These are phyloP conservation scores for Microvelia longipes DNA, from an alignment of 1,140 invertebrate genomes.

Conservation along the genomic window DNA sequence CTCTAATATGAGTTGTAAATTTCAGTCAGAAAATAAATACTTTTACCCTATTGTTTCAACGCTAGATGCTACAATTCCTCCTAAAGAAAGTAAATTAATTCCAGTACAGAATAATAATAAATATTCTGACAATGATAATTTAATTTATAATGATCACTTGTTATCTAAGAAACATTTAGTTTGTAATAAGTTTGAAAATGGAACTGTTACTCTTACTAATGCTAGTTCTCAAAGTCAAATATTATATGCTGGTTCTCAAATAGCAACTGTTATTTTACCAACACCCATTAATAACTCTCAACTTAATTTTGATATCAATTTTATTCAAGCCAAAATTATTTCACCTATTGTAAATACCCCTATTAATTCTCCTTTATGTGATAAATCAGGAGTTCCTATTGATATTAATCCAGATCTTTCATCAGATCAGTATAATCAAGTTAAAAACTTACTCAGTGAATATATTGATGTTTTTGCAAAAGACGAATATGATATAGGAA, in stretches of 20 bases:
- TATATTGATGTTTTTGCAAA: background rate
- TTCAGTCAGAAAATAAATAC: background rate
- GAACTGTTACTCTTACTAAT: background rate
- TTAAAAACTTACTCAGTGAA: background rate
- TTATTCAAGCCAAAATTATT: background rate
- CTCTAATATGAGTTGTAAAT: background rate
- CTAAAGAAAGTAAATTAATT: background rate
- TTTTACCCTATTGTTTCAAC: background rate
- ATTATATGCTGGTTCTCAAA: background rate
- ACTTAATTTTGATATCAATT: background rate
- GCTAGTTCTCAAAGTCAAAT: background rate
- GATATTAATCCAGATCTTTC: background rate
- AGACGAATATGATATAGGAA: background rate
- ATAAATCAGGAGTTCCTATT: background rate
- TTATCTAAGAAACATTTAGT: background rate
- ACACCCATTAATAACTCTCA: background rate
- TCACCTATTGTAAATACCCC: background rate
- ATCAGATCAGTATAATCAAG: background rate
- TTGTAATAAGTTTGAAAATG: background rate
- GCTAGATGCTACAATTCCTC: background rate
- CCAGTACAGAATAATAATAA: background rate
- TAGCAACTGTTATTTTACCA: background rate
- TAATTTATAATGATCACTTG: background rate
- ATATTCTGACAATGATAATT: background rate
- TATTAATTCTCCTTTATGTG: background rate